A percentile compares a stretch with the other conserved stretches of the same genome.
Evolutionary conservation across 2,797 vertebrate genomes (phyloP).

Genomic region (Potorous gilbertii): DNA sequence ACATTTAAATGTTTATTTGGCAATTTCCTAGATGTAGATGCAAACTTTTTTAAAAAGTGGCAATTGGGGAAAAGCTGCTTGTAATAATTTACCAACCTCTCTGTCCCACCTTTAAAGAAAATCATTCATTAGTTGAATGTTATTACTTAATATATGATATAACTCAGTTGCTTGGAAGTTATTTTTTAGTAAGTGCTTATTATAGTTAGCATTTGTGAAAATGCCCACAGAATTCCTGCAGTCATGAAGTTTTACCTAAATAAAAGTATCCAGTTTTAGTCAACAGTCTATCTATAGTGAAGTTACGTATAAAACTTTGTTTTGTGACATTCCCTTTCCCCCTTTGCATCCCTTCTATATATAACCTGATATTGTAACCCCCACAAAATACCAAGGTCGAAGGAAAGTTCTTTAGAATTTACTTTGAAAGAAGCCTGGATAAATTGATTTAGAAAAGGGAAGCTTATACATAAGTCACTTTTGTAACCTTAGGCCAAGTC

Average conservation of each 20-base stretch:
- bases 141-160: not conserved
- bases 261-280: not conserved
- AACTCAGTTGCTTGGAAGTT: not conserved
- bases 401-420: not conserved
- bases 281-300: not conserved
- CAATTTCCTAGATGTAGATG: constrained; percentile 33
- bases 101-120: not conserved
- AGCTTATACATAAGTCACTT: not conserved
- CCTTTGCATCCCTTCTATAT: not conserved
- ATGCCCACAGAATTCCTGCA: not conserved
- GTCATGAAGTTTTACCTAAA: not conserved
- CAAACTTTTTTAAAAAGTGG: not conserved
- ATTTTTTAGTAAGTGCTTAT: not conserved
- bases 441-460: not conserved
- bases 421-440: not conserved
- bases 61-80: constrained; percentile 12
- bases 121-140: not conserved
- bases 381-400: not conserved
- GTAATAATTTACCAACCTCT: constrained; percentile 32
- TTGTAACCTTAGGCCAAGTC: not conserved
- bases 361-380: not conserved
- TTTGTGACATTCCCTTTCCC: not conserved
- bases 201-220: not conserved
- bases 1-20: constrained; percentile 44
- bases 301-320: not conserved